Evolutionary conservation across 2,797 vertebrate species (phyloP).

Genomic region (Tragopan temminckii): DNA sequence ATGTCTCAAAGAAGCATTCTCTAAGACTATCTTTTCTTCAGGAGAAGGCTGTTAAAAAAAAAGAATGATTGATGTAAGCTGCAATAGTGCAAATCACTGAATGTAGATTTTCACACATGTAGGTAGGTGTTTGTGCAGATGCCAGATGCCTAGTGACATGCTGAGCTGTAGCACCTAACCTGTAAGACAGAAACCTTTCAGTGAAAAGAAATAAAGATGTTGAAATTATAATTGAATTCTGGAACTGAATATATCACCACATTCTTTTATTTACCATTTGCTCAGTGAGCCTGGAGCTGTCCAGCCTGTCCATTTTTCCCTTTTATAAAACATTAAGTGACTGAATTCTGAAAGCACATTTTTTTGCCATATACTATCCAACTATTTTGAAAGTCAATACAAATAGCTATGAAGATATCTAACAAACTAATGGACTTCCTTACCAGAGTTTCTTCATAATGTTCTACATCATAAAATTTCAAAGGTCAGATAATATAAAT

Average conservation of each 20-base stretch:
- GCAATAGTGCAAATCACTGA: not conserved
- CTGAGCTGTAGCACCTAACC: not conserved
- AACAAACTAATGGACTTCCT: not conserved
- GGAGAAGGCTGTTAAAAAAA: not conserved
- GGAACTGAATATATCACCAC: not conserved
- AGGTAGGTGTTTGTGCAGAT: not conserved
- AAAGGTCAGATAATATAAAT: constrained; percentile 47
- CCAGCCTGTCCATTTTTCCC: not conserved
- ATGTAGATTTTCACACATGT: not conserved
- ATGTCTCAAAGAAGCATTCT: not conserved
- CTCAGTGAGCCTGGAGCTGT: constrained; percentile 20
- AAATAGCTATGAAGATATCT: not conserved
- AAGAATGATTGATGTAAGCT: not conserved
- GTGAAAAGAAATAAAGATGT: not conserved
- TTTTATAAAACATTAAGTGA: not conserved
- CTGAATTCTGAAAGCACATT: not conserved
- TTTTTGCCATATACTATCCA: not conserved
- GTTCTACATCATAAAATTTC: constrained; percentile 15
- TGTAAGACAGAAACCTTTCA: not conserved
- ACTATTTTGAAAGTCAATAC: not conserved
- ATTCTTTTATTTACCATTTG: not conserved
- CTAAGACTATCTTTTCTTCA: not conserved
- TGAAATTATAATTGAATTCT: not conserved
- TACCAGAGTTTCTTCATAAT: constrained; percentile 7
- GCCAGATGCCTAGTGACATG: not conserved